Conservation (phyloP, 1,140 invertebrate species). For the Bombus waltoni region DNA sequence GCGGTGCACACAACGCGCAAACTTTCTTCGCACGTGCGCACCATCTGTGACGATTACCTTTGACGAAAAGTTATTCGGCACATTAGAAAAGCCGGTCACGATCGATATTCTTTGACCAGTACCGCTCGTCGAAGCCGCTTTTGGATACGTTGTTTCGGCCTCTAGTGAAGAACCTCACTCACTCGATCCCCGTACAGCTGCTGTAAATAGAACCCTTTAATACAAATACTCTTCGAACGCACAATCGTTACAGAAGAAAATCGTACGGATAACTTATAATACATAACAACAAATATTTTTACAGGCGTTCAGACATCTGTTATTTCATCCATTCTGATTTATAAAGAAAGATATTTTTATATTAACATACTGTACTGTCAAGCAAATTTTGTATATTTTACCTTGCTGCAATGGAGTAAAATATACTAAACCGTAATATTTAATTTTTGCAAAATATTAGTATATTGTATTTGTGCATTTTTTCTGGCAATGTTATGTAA, state of each 20-base stretch:
- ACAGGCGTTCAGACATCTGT: background rate
- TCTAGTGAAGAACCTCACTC: background rate
- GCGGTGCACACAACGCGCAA: constrained; percentile 5
- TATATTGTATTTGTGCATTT: no score
- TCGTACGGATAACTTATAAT: background rate
- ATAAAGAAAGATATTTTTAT: background rate
- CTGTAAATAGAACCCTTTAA: background rate
- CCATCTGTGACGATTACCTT: constrained; percentile 54
- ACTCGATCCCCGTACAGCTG: background rate
- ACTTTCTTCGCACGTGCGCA: constrained; percentile 57
- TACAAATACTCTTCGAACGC: background rate
- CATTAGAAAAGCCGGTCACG: constrained; percentile 31
- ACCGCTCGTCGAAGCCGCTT: background rate
- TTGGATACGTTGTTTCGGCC: background rate
- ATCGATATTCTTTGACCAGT: constrained; percentile 39
- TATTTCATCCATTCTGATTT: background rate
- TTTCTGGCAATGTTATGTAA: no score
- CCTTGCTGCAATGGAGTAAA: no score
- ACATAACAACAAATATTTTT: background rate
- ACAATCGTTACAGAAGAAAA: background rate
- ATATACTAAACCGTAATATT: no score
- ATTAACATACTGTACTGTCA: no score
- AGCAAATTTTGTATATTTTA: no score
- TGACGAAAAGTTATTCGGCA: constrained; percentile 28
- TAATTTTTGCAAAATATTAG: no score